Evolutionary conservation across 2,797 vertebrate species (phyloP).

Genomic region (Lutjanus campechanus): DNA sequence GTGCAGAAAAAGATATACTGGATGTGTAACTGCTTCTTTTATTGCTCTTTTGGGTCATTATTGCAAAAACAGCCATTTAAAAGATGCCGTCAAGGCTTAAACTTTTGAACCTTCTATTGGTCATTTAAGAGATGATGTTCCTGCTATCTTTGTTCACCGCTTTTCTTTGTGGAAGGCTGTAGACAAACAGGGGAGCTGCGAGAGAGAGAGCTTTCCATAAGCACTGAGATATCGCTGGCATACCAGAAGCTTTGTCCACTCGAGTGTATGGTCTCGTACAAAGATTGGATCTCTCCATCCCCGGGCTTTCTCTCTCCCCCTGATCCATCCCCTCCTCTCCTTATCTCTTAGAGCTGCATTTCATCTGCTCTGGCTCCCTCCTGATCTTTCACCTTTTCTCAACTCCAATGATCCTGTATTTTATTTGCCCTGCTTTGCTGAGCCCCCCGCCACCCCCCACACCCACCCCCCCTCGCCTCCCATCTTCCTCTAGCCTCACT

Average conservation of each 20-base stretch:
- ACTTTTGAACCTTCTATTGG: slow-evolving; percentile 19
- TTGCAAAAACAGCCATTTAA: slow-evolving; percentile 1
- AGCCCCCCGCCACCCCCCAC: slow-evolving; percentile 10
- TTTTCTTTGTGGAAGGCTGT: slow-evolving; percentile 28
- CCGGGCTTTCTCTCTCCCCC: slow-evolving; percentile 43
- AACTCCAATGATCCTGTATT: slow-evolving; percentile 42
- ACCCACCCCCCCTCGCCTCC: slow-evolving; percentile 6
- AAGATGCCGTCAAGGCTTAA: slow-evolving; percentile 14
- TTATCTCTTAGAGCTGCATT: slow-evolving; percentile 64
- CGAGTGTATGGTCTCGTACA: slow-evolving; percentile 53
- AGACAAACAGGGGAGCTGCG: slow-evolving; percentile 44
- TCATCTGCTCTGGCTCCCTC: slow-evolving; percentile 56
- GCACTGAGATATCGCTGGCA: slow-evolving; percentile 54
- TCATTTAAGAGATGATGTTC: slow-evolving; percentile 23
- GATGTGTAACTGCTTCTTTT: slow-evolving; percentile 3
- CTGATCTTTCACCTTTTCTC: slow-evolving; percentile 64
- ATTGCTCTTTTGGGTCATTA: slow-evolving; percentile 23
- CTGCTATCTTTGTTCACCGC: slow-evolving; percentile 20
- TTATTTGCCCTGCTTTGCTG: slow-evolving; percentile 55
- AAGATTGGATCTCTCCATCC: slow-evolving; percentile 69
- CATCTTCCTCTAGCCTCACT: not conserved
- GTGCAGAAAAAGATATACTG: slow-evolving; percentile 1
- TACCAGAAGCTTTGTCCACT: slow-evolving; percentile 68
- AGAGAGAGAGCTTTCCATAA: slow-evolving; percentile 56
- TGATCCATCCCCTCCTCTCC: slow-evolving; percentile 51